Base-by-base conservation (phyloP, 2,797 vertebrate genomes). In the Sebastes flavidus region DNA sequence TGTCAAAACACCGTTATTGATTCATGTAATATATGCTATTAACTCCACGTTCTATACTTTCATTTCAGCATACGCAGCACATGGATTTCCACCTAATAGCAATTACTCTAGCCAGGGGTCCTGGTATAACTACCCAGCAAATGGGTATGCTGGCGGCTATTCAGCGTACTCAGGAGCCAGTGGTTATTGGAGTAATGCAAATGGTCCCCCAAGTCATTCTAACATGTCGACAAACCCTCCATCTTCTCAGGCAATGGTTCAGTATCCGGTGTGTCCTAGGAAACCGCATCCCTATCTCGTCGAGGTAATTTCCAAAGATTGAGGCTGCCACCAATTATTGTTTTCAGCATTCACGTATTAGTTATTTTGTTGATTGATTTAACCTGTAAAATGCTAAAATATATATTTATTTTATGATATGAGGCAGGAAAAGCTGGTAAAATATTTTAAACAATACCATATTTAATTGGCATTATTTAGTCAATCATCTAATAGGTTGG, bases 171-270 rank as follows among this genome's bases (percentile, higher is more conserved):
- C 95, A 88, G 93, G 92, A 88, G 91, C 95, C 87, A 78, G 89
- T 92, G 95, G 94, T 92, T 96, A 96, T 93, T 96, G 95, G 96
- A 94, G 91, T 94, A 95, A 92, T 92, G 88, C 94, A 87, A 95
- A 94, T 88, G 92, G 91, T 93, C 88, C 92, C 84, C 80, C 93
- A 89, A 91, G 93, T 95, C 94, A 95, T 91, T 95, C 95, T 95
- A 95, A 95, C 94, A 87, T 95, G 91, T 95, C 95, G 92, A 95
- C 95, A 95, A 95, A 90, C 93, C 95, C 95, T 95, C 95, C 92
- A 94, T 95, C 93, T 94, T 95, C 95, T 94, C 95, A 96, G 95
- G 94, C 94, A 88, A 96, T 96, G 94, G 95, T 96, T 94, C 96
- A 96, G 95, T 96, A 96, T 94, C 96, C 96, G 1, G 89, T 96